Percentiles rank a stretch among this genome's conserved stretches.
phyloP scores from a whole-genome alignment of 2,888 invertebrate genomes.

The Drosophila infuscata region DNA sequence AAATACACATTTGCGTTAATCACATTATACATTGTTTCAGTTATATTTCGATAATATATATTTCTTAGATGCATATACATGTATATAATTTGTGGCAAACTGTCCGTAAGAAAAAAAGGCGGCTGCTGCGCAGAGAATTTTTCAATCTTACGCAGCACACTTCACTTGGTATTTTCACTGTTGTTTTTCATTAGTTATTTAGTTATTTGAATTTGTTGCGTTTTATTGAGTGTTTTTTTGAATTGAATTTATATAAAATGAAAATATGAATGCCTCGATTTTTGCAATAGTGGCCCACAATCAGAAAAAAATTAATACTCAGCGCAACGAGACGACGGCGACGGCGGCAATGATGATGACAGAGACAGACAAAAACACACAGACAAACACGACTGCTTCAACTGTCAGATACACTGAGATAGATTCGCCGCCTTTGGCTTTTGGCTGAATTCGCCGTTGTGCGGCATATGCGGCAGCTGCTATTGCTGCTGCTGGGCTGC shows the following conservation, averaged over 20 bases:
- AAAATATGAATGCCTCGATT: conserved; percentile 59
- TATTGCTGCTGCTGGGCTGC: conserved; percentile 54
- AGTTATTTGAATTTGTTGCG: conserved; percentile 8
- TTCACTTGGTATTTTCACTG: conserved; percentile 32
- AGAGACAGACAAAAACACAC: conserved; percentile 64
- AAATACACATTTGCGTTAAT: conserved; percentile 2
- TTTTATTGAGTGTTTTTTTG: conserved; percentile 50
- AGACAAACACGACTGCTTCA: conserved; percentile 42
- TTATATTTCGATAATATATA: conserved; percentile 1
- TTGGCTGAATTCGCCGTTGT: conserved; percentile 60
- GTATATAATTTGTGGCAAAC: conserved; percentile 42
- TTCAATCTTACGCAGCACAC: conserved; percentile 58
- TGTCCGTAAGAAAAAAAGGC: conserved; percentile 63
- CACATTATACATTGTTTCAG: conserved; percentile 7
- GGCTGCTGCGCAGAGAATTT: conserved; percentile 74
- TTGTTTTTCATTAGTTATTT: conserved; percentile 23
- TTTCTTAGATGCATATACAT: neutral
- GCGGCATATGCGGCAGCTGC: conserved; percentile 72
- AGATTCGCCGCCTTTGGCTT: conserved; percentile 64
- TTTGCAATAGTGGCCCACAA: conserved; percentile 69
- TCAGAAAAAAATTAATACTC: conserved; percentile 73
- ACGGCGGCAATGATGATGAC: conserved; percentile 71
- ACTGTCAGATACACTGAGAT: conserved; percentile 54
- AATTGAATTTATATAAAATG: conserved; percentile 39
- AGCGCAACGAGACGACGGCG: conserved; percentile 70